Evolutionary conservation across 2,797 vertebrate species (phyloP), one percentile per base, ranked within the genome.

Genomic region (Xiphophorus birchmanni): DNA sequence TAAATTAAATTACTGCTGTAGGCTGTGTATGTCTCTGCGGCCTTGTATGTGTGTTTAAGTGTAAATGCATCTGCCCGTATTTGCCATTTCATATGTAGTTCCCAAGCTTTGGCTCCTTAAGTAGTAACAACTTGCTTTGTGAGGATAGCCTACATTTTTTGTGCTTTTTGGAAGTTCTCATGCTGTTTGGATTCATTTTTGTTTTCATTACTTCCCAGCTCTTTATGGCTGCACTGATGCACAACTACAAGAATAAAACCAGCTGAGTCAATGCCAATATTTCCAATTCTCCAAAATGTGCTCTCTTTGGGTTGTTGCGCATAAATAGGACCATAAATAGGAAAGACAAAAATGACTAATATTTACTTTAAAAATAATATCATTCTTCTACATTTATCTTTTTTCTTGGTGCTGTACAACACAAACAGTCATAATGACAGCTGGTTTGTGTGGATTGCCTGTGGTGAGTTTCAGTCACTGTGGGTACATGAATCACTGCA

Each of bases 201-300:
- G 85, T 86, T 88, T 90, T 80, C 47, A 72, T 86, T 88, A 74
- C 74, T 80, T 90, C 85, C 82, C 83, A 76, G 44, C 71, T 79
- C 74, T 32, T 89, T 78, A 88, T n/a, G 73, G 74, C 71, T 81
- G 58, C 71, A 42, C 71, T 63, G 79, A 35, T 40, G 47, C 65
- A 35, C 60, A 69, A 73, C 73, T 48, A 74, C 81, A 82, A 12
- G 77, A 91, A 86, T 76, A 80, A 80, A 87, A 81, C 47, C 82
- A 88, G 76, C 82, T 91, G 84, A 76, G 65, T 84, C 84, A 87
- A 90, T 80, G 83, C 17, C 47, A 29, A 73, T 65, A 48, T 86
- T 85, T 83, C 84, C 87, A 82, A 86, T 72, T 56, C 32, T 75
- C 71, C 32, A 0, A 48, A 40, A 75, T 26, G 23, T 29, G 47